These are phyloP conservation scores for Cylas formicarius DNA, from an alignment of 1,140 invertebrate species.

Conservation along the genomic window DNA sequence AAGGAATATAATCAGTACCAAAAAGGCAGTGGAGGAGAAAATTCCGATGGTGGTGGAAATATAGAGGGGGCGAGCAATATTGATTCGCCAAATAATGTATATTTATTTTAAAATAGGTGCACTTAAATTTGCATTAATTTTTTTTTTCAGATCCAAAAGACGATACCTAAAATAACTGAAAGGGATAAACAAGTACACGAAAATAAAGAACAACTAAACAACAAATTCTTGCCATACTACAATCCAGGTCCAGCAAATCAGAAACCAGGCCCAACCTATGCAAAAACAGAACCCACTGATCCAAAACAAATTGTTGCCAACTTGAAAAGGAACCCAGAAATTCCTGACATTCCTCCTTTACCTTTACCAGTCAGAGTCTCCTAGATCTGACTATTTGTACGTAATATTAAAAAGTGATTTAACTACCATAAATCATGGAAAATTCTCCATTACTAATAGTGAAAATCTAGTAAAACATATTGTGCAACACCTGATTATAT, in stretches of 20 bases:
- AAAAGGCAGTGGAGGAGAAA: no score
- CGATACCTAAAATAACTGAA: no score
- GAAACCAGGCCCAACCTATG: background rate
- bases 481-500: no score
- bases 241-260: slow-evolving; percentile 6
- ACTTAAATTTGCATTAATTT: no score
- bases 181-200: background rate
- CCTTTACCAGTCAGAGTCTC: slow-evolving; percentile 16
- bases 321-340: slow-evolving; percentile 19
- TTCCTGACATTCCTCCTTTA: slow-evolving; percentile 24
- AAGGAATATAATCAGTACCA: no score
- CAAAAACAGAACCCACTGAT: slow-evolving; percentile 9
- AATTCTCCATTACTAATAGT: no score
- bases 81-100: no score
- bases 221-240: background rate
- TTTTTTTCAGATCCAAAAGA: no score
- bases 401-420: no score
- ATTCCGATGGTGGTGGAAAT: slow-evolving; percentile 5
- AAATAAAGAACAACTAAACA: background rate
- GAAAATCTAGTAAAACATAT: no score
- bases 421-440: slow-evolving; percentile 12
- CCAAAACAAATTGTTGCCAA: slow-evolving; percentile 21
- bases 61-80: background rate
- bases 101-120: no score
- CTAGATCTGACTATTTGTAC: no score